phyloP scores from a whole-genome alignment of 2,797 vertebrate species.

The Eulemur albifrons region DNA sequence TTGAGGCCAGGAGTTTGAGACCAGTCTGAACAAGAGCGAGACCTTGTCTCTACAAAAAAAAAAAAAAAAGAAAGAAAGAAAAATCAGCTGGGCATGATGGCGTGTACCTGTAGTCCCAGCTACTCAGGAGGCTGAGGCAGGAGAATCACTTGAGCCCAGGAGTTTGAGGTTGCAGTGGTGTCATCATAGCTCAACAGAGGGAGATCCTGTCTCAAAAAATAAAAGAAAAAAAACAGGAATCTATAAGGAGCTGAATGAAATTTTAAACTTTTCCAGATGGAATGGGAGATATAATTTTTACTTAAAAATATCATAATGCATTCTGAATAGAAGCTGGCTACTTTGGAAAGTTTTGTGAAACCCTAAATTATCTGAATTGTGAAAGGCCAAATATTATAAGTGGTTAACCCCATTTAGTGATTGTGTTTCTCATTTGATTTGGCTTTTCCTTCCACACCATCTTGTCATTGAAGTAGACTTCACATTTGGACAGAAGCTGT shows the following conservation, averaged over 20 bases:
- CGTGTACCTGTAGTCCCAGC: not conserved
- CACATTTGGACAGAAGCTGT: not conserved
- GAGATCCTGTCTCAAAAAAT: not conserved
- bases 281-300: not conserved
- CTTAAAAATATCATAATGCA: not conserved
- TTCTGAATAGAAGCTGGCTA: not conserved
- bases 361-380: not conserved
- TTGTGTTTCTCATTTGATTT: not conserved
- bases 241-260: not conserved
- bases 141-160: not conserved
- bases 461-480: not conserved
- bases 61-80: not conserved
- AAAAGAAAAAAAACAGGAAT: not conserved
- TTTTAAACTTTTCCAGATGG: not conserved
- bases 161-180: no score
- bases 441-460: not conserved
- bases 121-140: not conserved
- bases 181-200: no score
- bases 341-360: conserved; percentile 5
- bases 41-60: not conserved
- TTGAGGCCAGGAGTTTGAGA: not conserved
- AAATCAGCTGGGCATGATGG: not conserved
- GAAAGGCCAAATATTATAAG: not conserved
- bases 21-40: not conserved
- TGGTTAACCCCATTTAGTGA: not conserved